Conservation (phyloP, 2,888 invertebrate genomes). For the Sussaba pulchella region DNA sequence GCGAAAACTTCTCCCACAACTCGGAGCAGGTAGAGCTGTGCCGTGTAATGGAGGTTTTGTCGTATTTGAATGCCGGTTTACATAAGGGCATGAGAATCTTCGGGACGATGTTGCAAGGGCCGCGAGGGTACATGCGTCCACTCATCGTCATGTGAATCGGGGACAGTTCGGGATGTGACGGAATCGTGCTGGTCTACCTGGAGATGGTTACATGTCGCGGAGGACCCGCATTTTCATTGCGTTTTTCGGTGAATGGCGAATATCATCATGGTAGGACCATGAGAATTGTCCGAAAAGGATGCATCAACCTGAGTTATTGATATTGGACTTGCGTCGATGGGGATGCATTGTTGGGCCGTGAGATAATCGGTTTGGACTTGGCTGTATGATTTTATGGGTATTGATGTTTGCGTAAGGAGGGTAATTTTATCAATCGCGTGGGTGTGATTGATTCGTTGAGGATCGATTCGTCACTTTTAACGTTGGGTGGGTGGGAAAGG, state of each 20-base stretch:
- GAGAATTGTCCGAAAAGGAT: constrained; percentile 6
- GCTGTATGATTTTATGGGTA: too few species aligned
- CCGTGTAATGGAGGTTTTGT: constrained; percentile 64
- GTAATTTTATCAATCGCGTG: too few species aligned
- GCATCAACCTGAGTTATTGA: neutral
- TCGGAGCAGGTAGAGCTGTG: constrained; percentile 70
- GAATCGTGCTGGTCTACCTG: neutral
- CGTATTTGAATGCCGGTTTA: constrained; percentile 79
- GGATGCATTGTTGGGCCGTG: neutral
- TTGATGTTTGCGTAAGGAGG: too few species aligned
- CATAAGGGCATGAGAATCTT: constrained; percentile 76
- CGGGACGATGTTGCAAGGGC: constrained; percentile 33
- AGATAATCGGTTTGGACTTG: neutral
- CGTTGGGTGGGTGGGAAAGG: too few species aligned
- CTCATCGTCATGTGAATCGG: neutral
- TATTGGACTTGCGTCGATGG: neutral
- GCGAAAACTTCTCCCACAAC: constrained; percentile 68
- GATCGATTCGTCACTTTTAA: too few species aligned
- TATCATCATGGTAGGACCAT: neutral
- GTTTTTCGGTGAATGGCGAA: neutral
- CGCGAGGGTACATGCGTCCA: neutral
- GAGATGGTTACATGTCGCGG: neutral
- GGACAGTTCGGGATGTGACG: neutral
- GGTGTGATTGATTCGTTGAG: too few species aligned
- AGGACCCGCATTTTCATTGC: neutral